Evolutionary conservation across 1,140 invertebrate genomes (phyloP).

Genomic region (Diploscapter pachys): DNA sequence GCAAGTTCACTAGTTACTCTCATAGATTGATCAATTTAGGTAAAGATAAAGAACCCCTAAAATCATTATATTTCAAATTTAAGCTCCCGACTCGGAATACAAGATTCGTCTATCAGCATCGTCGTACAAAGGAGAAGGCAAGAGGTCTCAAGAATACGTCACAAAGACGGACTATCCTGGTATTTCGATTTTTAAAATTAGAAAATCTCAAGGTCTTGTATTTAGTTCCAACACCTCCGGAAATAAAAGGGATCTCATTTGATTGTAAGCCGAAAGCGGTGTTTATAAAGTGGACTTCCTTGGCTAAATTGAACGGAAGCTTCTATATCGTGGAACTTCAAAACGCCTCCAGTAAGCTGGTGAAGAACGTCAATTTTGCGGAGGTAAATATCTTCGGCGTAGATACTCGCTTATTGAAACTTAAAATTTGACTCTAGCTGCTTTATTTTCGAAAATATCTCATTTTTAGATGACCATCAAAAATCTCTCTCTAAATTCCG

Average conservation of each 20-base stretch:
- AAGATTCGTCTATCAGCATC: conserved; percentile 46
- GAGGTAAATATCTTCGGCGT: neutral
- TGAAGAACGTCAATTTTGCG: neutral
- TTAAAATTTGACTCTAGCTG: no score
- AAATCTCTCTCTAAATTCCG: conserved; percentile 28
- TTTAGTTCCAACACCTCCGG: conserved; percentile 21
- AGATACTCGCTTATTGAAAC: no score
- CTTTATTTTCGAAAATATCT: neutral
- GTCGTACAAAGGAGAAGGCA: conserved; percentile 52
- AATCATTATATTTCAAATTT: neutral
- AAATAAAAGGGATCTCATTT: conserved; percentile 19
- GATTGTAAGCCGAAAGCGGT: conserved; percentile 7
- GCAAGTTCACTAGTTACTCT: conserved; percentile 36
- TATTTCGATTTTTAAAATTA: conserved; percentile 7
- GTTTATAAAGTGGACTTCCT: neutral
- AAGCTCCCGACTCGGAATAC: conserved; percentile 44
- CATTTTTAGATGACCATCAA: conserved; percentile 27
- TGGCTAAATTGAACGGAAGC: neutral
- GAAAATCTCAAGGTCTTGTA: neutral
- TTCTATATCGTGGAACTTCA: conserved; percentile 9
- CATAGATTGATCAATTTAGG: conserved; percentile 12
- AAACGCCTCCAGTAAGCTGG: conserved; percentile 1
- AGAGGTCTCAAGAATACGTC: conserved; percentile 43
- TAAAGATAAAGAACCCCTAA: neutral
- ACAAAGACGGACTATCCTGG: conserved; percentile 44